These are phyloP conservation scores for Drosophila setifemur DNA, from an alignment of 1,140 invertebrate species.

Conservation along the genomic window DNA sequence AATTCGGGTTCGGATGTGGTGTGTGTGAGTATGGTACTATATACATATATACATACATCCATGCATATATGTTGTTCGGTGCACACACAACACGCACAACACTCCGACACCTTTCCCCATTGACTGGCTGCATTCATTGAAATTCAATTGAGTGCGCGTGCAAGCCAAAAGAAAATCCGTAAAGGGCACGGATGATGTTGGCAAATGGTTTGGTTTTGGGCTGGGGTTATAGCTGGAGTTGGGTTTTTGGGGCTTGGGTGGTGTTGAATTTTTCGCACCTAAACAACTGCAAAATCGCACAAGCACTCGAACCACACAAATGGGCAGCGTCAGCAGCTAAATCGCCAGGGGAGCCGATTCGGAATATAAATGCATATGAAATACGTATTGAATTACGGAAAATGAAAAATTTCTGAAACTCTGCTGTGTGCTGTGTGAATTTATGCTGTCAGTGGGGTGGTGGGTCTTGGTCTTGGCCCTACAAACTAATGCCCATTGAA, in stretches of 20 bases:
- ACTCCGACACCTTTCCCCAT: slow-evolving; percentile 54
- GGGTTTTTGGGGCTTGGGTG: neutral
- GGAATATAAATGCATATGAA: slow-evolving; percentile 41
- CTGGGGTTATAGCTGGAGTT: neutral
- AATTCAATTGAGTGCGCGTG: slow-evolving; percentile 75
- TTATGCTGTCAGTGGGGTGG: neutral
- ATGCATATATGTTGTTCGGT: too few relatives aligned
- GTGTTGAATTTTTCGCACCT: slow-evolving; percentile 52
- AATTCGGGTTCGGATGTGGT: slow-evolving; percentile 2
- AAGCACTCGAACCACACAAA: slow-evolving; percentile 13
- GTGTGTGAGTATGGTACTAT: neutral
- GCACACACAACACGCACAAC: slow-evolving; percentile 36
- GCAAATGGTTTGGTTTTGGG: neutral
- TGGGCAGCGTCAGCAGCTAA: slow-evolving; percentile 47
- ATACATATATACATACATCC: neutral
- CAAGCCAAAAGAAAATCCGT: slow-evolving; percentile 41
- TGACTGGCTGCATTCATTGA: slow-evolving; percentile 56
- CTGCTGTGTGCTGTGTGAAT: slow-evolving; percentile 3
- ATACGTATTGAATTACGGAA: slow-evolving; percentile 62
- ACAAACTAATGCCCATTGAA: slow-evolving; percentile 31
- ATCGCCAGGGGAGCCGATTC: slow-evolving; percentile 34
- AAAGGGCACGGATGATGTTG: slow-evolving; percentile 15
- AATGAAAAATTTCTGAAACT: slow-evolving; percentile 47
- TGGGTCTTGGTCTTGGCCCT: neutral
- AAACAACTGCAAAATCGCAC: slow-evolving; percentile 61